Conservation (phyloP, 2,888 invertebrate species). For the Drosophila testacea region DNA sequence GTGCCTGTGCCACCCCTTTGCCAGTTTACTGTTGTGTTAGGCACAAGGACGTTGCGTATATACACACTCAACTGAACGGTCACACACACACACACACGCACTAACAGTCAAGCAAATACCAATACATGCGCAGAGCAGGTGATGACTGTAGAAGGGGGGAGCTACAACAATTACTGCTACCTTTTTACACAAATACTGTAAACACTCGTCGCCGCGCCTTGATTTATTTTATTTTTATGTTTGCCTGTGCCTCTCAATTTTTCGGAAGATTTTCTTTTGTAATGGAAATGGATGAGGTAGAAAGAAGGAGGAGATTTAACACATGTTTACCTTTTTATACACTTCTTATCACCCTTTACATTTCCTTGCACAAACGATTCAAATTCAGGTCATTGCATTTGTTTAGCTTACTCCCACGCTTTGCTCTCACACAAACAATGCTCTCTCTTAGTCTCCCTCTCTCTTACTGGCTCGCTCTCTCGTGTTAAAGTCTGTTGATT, state of each 20-base stretch:
- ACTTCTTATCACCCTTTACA: slow-evolving; percentile 51
- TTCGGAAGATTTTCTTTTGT: slow-evolving; percentile 10
- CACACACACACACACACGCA: slow-evolving; percentile 27
- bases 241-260: slow-evolving; percentile 19
- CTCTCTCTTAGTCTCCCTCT: slow-evolving; percentile 15
- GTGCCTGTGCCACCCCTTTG: slow-evolving; percentile 9
- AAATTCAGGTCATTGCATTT: slow-evolving; percentile 82
- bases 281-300: not conserved
- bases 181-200: slow-evolving; percentile 52
- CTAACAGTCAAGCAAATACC: slow-evolving; percentile 34
- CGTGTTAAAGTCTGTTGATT: slow-evolving; percentile 40
- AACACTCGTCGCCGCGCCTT: slow-evolving; percentile 71
- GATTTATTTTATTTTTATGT: slow-evolving; percentile 45
- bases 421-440: slow-evolving; percentile 22
- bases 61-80: slow-evolving; percentile 32
- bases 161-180: slow-evolving; percentile 53
- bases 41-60: slow-evolving; percentile 75
- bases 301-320: not conserved
- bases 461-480: slow-evolving; percentile 5
- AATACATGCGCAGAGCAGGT: slow-evolving; percentile 60
- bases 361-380: slow-evolving; percentile 57
- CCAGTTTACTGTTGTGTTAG: slow-evolving; percentile 66
- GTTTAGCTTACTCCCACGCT: slow-evolving; percentile 57
- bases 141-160: not conserved
- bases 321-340: slow-evolving; percentile 52